Conservation (phyloP, 1,140 invertebrate species). For the Papilio aristodemus region DNA sequence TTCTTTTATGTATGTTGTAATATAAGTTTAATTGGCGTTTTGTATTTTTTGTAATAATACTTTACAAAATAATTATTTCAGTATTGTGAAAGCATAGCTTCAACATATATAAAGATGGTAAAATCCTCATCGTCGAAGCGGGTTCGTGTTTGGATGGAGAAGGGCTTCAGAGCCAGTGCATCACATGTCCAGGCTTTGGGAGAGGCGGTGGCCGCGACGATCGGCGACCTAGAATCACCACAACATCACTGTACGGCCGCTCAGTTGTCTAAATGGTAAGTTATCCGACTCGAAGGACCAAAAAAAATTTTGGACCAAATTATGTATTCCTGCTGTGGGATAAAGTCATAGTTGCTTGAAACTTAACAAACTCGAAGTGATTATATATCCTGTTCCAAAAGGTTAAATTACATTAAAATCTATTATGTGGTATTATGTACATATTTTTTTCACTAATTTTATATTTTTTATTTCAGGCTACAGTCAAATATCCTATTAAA, state of each 20-base stretch:
- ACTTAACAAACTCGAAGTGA: too few species aligned
- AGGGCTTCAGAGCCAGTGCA: conserved; percentile 79
- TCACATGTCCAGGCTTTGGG: conserved; percentile 78
- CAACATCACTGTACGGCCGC: conserved; percentile 50
- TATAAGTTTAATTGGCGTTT: too few species aligned
- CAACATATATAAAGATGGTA: conserved; percentile 82
- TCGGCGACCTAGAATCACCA: conserved; percentile 52
- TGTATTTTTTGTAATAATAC: too few species aligned
- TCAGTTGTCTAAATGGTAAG: conserved; percentile 59
- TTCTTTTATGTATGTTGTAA: too few species aligned
- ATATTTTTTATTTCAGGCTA: conserved; percentile 67
- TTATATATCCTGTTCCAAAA: too few species aligned
- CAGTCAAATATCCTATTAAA: conserved; percentile 63
- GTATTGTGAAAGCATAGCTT: conserved; percentile 82
- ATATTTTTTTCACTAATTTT: too few species aligned
- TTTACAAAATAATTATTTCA: too few species aligned
- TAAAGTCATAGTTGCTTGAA: not conserved
- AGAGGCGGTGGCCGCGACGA: conserved; percentile 73
- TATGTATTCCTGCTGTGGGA: not conserved
- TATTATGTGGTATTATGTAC: too few species aligned
- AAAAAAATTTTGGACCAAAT: not conserved
- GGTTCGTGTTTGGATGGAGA: conserved; percentile 75
- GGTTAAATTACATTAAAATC: too few species aligned
- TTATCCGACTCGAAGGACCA: conserved; percentile 9
- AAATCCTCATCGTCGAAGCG: conserved; percentile 65